phyloP scores from a whole-genome alignment of 2,797 vertebrate genomes.

The Hippoglossus hippoglossus region DNA sequence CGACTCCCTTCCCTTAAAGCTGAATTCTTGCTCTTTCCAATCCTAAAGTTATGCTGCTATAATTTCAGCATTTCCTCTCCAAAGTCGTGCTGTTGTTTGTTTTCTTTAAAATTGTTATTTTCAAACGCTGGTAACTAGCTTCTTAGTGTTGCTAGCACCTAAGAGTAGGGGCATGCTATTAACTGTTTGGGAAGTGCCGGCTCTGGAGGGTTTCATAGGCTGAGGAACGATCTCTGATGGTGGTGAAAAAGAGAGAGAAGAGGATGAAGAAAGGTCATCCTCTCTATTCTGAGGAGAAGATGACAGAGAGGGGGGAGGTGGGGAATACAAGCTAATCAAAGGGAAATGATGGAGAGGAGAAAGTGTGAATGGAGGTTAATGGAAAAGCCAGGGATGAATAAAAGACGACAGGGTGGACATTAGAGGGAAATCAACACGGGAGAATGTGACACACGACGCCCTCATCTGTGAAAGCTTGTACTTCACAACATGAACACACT shows the following conservation, averaged over 20 bases:
- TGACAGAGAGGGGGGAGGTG: not conserved
- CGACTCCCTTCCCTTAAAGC: not conserved
- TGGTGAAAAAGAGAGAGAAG: too few relatives aligned
- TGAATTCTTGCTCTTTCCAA: not conserved
- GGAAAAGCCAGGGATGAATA: not conserved
- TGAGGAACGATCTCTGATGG: slow-evolving; percentile 7
- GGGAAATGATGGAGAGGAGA: not conserved
- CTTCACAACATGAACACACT: not conserved
- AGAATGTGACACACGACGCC: not conserved
- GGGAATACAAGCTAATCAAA: not conserved
- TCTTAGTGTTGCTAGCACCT: not conserved
- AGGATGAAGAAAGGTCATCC: not conserved
- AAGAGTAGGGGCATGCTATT: not conserved
- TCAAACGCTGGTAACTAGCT: not conserved
- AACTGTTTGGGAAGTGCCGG: slow-evolving; percentile 9
- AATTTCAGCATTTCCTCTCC: not conserved
- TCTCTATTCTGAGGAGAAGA: not conserved
- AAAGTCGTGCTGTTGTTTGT: not conserved
- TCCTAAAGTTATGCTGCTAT: not conserved
- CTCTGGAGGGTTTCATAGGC: slow-evolving; percentile 4
- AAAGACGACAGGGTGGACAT: not conserved
- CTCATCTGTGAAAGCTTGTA: not conserved
- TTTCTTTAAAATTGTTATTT: not conserved
- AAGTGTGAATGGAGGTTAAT: slow-evolving; percentile 10
- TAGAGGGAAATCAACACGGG: not conserved